A percentile compares a stretch with the other conserved stretches of the same genome.
phyloP scores from a whole-genome alignment of 2,797 vertebrate genomes.

The Liparis tanakae region DNA sequence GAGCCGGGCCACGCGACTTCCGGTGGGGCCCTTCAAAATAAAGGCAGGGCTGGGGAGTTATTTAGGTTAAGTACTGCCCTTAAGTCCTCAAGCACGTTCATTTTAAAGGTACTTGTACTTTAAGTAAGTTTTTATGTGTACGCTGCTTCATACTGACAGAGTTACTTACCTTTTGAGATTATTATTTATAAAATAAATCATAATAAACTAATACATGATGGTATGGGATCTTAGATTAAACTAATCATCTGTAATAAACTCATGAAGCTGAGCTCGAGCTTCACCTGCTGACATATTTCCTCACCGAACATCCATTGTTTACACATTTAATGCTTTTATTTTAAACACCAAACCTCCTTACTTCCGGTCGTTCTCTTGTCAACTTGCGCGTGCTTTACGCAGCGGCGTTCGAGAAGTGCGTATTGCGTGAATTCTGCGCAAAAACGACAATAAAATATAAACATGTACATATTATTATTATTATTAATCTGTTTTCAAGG shows the following conservation, averaged over 20 bases:
- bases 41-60: background rate
- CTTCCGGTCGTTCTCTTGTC: background rate
- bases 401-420: background rate
- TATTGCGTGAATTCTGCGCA: background rate
- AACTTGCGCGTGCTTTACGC: background rate
- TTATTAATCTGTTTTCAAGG: background rate
- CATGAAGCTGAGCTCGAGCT: background rate
- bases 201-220: background rate
- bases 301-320: background rate
- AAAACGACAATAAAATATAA: background rate
- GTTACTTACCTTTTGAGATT: background rate
- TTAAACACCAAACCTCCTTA: background rate
- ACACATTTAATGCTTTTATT: background rate
- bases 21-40: slow-evolving; percentile 34
- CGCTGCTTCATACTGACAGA: background rate
- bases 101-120: background rate
- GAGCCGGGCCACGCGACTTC: rapidly evolving
- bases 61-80: background rate
- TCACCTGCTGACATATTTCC: background rate
- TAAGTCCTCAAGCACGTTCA: too few species aligned
- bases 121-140: background rate
- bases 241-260: background rate
- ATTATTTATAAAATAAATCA: background rate
- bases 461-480: background rate
- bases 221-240: background rate